Base-by-base conservation (phyloP, 2,113 vertebrate species). In the Sinocyclocheilus anophthalmus region DNA sequence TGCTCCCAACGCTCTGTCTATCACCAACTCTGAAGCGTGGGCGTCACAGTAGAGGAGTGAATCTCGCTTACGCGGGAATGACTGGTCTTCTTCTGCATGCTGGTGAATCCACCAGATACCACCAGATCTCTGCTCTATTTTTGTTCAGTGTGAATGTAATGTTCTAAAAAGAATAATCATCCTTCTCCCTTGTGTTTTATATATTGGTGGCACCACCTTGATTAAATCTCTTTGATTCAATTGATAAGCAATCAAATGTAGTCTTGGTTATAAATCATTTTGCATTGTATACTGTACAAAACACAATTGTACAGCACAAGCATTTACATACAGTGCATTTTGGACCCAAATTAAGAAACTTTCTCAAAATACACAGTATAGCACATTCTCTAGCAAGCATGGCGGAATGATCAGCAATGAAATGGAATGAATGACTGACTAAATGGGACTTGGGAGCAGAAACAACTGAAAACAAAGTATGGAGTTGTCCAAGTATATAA, bases 381-480 rank as follows among this genome's bases (percentile, higher is more conserved):
- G 80, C 57, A 6, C 53, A 73, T 79, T 79, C 53, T 57, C 22
- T 61, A 79, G 73, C 82, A 87, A 73, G 84, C 82, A 76, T 76
- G 53, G 65, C 39, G 82, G 72, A 48, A 75, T 84, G 69, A 86
- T 33, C 73, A 85, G 26, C 85, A 77, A 13, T 84, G 79, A 76
- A 69, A 79, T 70, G 61, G 12, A 12, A 70, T 78, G 59, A 69
- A 81, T n/a, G 13, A 77, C 22, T 37, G 26, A 85, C 76, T 39
- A 63, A 81, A 76, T 76, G 48, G n/a, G 8, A 75, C n/a, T 84
- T 61, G 80, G 82, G 76, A 13, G 83, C 85, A 87, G 85, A 87
- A 89, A 85, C 88, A 83, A 76, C 88, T 79, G 26, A 85, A 57
- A 55, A 76, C 16, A 72, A 80, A 26, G 12, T 69, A 30, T 55